Conservation (phyloP, 1,140 invertebrate species). For the Drosophila tristis region DNA sequence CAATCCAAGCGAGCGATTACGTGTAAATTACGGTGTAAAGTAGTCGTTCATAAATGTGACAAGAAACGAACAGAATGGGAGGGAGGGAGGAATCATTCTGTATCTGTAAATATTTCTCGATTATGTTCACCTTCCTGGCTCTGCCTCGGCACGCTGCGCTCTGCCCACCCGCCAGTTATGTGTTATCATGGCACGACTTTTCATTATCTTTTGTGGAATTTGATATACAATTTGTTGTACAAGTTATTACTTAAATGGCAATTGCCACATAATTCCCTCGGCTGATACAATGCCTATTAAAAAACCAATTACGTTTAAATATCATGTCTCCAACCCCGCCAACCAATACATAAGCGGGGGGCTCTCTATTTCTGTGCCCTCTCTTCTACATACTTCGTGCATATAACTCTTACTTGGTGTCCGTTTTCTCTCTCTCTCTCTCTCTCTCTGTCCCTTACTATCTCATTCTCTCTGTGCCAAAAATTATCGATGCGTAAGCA, state of each 20-base stretch:
- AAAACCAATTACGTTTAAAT: conserved; percentile 80
- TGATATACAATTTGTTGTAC: conserved; percentile 69
- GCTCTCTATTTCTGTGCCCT: background rate
- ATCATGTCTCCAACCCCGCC: conserved; percentile 43
- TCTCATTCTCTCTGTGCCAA: conserved; percentile 25
- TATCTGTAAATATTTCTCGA: too few species aligned
- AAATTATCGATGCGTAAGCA: conserved; percentile 63
- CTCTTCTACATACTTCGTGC: background rate
- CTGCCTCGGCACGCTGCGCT: too few species aligned
- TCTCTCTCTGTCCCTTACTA: background rate
- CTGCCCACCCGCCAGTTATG: background rate
- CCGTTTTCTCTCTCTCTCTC: conserved; percentile 17
- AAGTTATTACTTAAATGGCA: conserved; percentile 71
- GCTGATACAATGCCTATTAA: conserved; percentile 78
- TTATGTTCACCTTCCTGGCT: too few species aligned
- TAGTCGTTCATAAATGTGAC: too few species aligned
- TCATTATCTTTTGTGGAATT: conserved; percentile 36
- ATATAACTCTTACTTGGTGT: background rate
- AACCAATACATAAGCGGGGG: too few species aligned
- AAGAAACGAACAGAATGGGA: too few species aligned
- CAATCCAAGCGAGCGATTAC: too few species aligned
- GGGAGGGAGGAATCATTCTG: too few species aligned
- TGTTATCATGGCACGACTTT: conserved; percentile 27
- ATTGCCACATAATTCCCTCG: conserved; percentile 71
- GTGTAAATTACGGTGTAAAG: too few species aligned